Base-by-base conservation (phyloP, 2,797 vertebrate genomes). In the Melanotaenia trifasciata region DNA sequence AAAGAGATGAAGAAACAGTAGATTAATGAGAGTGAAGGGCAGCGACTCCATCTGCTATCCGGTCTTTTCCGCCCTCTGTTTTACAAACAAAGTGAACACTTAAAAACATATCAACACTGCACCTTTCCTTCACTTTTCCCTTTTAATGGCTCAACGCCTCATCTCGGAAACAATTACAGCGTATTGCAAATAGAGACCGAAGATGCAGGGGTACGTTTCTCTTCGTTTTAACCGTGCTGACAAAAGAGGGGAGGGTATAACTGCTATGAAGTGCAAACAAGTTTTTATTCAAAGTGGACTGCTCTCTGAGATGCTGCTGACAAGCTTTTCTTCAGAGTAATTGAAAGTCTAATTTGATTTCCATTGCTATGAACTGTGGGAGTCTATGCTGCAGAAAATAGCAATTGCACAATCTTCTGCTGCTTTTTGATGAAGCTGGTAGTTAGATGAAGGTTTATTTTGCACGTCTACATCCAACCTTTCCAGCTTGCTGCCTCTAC, bases 281-380 rank as follows among this genome's bases (percentile, higher is more conserved):
- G 79, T 83, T 45, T 74, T 33, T 20, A 79, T 79, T 79, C 74
- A 88, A 81, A 88, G 80, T 43, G 76, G 78, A 86, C 80, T 85
- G 82, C 83, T 80, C 69, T 89, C 76, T 72, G 80, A 79, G 69
- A 57, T 36, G 81, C 84, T 69, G 78, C 78, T 76, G 72, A 82
- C 77, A 72, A 78, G 78, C 75, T 47, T 33, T 58, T 72, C 81
- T 83, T 76, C 75, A 71, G 4, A 60, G 84, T 83, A 78, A 92
- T 90, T 84, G 77, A 16, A 64, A 36, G 64, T 71, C 73, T 84
- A 87, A 91, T 91, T 90, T 87, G 76, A 85, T 90, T 91, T 83
- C 69, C 66, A 85, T 82, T 85, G 78, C 91, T 67, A 56, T 45
- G 65, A 88, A 63, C 78, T 51, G 75, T 75, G 69, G 87, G 84